Percentiles rank a stretch among this genome's conserved stretches.
phyloP scores from a whole-genome alignment of 2,113 vertebrate species.

The Zosterops japonicus region DNA sequence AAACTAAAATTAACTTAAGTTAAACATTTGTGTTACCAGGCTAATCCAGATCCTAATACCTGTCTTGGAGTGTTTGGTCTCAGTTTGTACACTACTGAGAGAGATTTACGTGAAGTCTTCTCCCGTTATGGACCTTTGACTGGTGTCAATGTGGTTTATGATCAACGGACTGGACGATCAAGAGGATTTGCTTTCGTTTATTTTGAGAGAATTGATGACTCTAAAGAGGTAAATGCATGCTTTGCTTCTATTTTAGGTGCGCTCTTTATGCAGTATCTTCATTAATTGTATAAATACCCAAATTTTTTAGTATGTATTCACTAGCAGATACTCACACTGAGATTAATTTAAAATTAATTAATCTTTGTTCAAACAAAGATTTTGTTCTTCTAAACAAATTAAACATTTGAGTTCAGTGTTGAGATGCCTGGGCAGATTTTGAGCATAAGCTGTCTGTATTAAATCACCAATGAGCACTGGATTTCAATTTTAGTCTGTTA shows the following conservation, averaged over 20 bases:
- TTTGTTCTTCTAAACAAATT: neutral
- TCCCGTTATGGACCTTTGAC: constrained; percentile 89
- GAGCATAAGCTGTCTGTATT: neutral
- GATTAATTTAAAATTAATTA: neutral
- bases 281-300: neutral
- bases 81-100: constrained; percentile 93
- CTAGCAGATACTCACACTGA: neutral
- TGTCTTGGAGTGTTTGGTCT: constrained; percentile 94
- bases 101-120: constrained; percentile 92
- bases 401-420: neutral
- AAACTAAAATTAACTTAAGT: neutral
- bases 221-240: constrained; percentile 85
- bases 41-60: constrained; percentile 91
- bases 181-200: constrained; percentile 94
- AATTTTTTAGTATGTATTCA: neutral
- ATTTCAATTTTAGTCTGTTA: neutral
- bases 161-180: constrained; percentile 91
- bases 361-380: neutral
- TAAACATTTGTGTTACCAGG: constrained; percentile 71
- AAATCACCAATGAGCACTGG: neutral
- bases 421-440: neutral
- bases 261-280: neutral
- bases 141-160: constrained; percentile 93
- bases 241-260: neutral
- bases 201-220: constrained; percentile 91